Evolutionary conservation across 2,113 vertebrate species (phyloP).

Genomic region (Pampusana beccarii): DNA sequence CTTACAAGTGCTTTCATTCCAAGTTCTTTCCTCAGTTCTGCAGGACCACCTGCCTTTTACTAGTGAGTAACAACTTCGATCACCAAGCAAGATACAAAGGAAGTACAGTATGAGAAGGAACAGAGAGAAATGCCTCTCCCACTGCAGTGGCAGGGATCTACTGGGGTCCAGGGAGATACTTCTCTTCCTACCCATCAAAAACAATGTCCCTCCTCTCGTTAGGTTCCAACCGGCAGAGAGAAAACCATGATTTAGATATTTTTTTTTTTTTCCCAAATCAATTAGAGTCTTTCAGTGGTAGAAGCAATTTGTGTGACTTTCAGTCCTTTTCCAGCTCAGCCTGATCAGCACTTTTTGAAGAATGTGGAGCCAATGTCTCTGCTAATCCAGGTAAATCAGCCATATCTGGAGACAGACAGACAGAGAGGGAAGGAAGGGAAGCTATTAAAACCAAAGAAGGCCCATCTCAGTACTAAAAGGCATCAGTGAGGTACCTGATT

Average conservation of each 20-base stretch:
- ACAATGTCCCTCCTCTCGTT: not conserved
- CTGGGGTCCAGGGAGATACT: not conserved
- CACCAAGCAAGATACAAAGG: not conserved
- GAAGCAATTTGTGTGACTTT: conserved; percentile 72
- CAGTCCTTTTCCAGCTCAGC: conserved; percentile 66
- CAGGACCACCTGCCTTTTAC: not conserved
- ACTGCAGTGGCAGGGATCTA: not conserved
- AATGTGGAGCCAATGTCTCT: conserved; percentile 52
- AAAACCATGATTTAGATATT: conserved; percentile 26
- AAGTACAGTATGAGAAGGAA: not conserved
- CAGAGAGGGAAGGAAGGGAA: conserved; percentile 43
- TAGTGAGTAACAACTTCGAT: not conserved
- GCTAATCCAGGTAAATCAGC: conserved; percentile 75
- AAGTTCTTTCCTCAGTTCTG: not conserved
- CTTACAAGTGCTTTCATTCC: not conserved
- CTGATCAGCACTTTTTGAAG: conserved; percentile 57
- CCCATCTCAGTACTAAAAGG: conserved; percentile 39
- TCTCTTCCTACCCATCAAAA: not conserved
- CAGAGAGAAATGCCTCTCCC: not conserved
- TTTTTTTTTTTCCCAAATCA: not conserved
- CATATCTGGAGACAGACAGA: conserved; percentile 66
- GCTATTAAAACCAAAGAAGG: conserved; percentile 64
- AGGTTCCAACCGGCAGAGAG: not conserved
- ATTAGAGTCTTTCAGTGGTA: conserved; percentile 50
- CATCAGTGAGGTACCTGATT: conserved; percentile 55